Conservation (phyloP, 2,113 vertebrate genomes). For the Tragelaphus strepsiceros region DNA sequence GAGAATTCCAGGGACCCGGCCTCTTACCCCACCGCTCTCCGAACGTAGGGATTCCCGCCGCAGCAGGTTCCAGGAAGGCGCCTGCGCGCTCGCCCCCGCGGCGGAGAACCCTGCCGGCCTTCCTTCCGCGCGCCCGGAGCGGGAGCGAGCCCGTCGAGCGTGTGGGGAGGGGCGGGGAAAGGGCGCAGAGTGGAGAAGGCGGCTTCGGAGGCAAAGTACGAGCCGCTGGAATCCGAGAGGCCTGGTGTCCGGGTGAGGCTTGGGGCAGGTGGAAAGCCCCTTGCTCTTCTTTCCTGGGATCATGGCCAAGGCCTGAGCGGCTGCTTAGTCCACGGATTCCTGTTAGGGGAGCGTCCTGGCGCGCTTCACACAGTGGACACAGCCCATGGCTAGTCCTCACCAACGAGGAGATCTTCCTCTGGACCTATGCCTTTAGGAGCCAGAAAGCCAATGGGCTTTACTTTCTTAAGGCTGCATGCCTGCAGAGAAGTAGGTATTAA, state of each 20-base stretch:
- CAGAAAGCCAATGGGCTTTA: not conserved
- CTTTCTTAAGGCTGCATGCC: not conserved
- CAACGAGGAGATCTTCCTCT: not conserved
- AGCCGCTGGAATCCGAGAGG: slow-evolving; percentile 30
- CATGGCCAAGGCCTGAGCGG: slow-evolving; percentile 22
- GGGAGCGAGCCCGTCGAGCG: slow-evolving; percentile 55
- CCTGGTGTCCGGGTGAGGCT: not conserved
- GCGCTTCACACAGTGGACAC: not conserved
- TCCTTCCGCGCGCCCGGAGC: not conserved
- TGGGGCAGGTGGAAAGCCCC: slow-evolving; percentile 71
- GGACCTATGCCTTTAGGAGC: not conserved
- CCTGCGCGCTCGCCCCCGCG: slow-evolving; percentile 35
- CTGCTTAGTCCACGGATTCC: slow-evolving; percentile 60
- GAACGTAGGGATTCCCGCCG: not conserved
- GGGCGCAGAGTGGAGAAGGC: rapidly evolving
- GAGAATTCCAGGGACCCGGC: rapidly evolving
- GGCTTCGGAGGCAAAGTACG: not conserved
- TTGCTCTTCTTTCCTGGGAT: slow-evolving; percentile 63
- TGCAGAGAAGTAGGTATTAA: not conserved
- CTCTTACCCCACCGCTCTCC: not conserved
- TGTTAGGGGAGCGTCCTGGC: slow-evolving; percentile 50
- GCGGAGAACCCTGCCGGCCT: rapidly evolving
- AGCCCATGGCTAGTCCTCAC: not conserved
- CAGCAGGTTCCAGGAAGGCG: not conserved
- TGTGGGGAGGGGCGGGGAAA: not conserved